These are phyloP conservation scores for Chaenocephalus aceratus DNA, from an alignment of 2,113 vertebrate genomes.

Conservation along the genomic window DNA sequence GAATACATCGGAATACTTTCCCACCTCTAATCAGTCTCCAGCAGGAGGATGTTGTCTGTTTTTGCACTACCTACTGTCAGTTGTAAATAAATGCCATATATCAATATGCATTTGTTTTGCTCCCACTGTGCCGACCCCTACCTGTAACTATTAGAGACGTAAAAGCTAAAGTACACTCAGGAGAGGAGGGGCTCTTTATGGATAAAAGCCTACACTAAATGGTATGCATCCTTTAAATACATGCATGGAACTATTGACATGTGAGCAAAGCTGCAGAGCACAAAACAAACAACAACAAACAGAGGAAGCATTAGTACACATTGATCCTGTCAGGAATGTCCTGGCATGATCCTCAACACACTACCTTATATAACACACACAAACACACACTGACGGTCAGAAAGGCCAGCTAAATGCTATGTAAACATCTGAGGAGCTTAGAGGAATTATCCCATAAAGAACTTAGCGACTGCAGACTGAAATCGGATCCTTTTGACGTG, in stretches of 20 bases:
- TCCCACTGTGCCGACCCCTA: no score
- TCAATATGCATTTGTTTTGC: no score
- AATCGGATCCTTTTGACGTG: slow-evolving; percentile 7
- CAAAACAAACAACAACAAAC: slow-evolving; percentile 25
- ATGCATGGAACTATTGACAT: slow-evolving; percentile 44
- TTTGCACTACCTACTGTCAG: no score
- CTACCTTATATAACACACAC: no score
- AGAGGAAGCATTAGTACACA: slow-evolving; percentile 52
- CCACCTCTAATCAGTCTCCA: no score
- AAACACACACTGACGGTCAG: slow-evolving; percentile 7
- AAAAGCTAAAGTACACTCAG: neutral
- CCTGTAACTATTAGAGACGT: no score
- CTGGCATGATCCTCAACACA: slow-evolving; percentile 22
- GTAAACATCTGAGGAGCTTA: slow-evolving; percentile 67
- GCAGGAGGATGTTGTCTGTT: no score
- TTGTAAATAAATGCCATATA: no score
- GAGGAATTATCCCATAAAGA: slow-evolving; percentile 45
- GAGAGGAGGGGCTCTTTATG: neutral
- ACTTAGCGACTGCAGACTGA: slow-evolving; percentile 32
- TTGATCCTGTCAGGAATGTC: slow-evolving; percentile 41
- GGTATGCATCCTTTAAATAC: slow-evolving; percentile 15
- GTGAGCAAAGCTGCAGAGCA: slow-evolving; percentile 20
- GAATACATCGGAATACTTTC: no score
- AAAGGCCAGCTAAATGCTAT: slow-evolving; percentile 50
- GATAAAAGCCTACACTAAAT: slow-evolving; percentile 33